These are phyloP conservation scores for Muraenolepis orangiensis DNA, from an alignment of 2,797 vertebrate genomes.

Conservation along the genomic window DNA sequence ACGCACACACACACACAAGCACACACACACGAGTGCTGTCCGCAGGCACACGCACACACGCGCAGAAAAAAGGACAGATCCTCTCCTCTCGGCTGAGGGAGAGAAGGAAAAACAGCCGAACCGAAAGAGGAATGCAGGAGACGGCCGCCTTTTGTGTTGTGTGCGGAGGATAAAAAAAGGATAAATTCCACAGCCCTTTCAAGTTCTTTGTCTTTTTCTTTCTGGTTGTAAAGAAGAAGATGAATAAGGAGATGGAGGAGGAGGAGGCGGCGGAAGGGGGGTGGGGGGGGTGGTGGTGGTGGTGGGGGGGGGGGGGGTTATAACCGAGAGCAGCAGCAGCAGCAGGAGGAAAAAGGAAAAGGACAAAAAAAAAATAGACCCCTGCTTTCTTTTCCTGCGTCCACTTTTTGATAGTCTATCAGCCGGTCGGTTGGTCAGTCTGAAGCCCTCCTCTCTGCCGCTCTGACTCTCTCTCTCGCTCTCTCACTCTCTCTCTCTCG, in stretches of 20 bases:
- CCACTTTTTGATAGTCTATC: slow-evolving; percentile 71
- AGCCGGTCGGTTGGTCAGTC: slow-evolving; percentile 58
- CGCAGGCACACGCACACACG: too few relatives aligned
- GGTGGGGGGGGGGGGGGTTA: slow-evolving; percentile 14
- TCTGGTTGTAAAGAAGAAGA: slow-evolving; percentile 16
- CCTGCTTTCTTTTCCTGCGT: slow-evolving; percentile 60
- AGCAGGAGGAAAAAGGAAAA: slow-evolving; percentile 35
- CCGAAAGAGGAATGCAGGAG: slow-evolving; percentile 34
- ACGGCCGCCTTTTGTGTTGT: slow-evolving; percentile 28
- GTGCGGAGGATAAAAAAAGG: slow-evolving; percentile 26
- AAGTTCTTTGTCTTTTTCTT: slow-evolving; percentile 63
- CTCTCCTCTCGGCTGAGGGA: slow-evolving; percentile 24
- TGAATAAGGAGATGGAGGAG: too few relatives aligned
- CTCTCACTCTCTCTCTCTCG: neutral
- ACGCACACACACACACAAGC: neutral
- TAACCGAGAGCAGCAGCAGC: slow-evolving; percentile 25
- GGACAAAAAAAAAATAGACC: slow-evolving; percentile 37
- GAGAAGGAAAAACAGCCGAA: slow-evolving; percentile 34
- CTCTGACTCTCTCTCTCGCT: slow-evolving; percentile 15
- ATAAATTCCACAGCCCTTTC: slow-evolving; percentile 70
- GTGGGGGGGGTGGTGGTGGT: slow-evolving; percentile 7
- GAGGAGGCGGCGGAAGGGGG: neutral
- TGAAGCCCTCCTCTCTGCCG: slow-evolving; percentile 50
- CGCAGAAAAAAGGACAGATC: neutral
- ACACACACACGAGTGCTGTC: neutral